Evolutionary conservation across 2,113 vertebrate genomes (phyloP), one percentile per base, ranked within the genome.

Genomic region (Crotalus viridis): DNA sequence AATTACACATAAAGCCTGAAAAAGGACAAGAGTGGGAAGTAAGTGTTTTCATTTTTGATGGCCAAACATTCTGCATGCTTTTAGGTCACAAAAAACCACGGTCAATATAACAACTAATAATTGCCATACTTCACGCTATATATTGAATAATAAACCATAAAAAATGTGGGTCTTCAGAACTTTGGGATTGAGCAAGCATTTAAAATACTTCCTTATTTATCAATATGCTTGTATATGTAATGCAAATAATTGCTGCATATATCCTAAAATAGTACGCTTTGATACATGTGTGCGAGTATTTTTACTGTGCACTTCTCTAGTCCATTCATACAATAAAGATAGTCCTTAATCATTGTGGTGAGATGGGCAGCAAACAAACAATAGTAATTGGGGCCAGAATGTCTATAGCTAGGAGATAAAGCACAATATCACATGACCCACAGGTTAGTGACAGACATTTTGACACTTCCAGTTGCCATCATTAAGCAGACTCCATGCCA

Each of bases 21-120:
- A 97, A 95, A 51, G 96, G 96, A 21, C 93, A 95, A 0, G 96
- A 97, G 3, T 99, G 98, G 98, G 98, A 98, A 98, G 98, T 99
- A 89, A 97, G 89, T 10, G 6, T 17, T 2, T 12, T 24, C 43
- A 19, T 26, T 55, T 21, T 86, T 59, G 69, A 33, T 4, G n/a
- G 56, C 7, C 81, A 90, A 52, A 64, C 21, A 5, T 48, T 64
- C 55, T 86, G 55, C 51, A n/a, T 52, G 85, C 17, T 10, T 52
- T 48, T n/a, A 48, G 7, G 57, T 85, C 19, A 51, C 26, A 33
- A 46, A 48, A 85, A 6, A 46, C 9, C 4, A 8, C 3, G 56
- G 81, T 28, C 24, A 69, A 43, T n/a, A 28, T 43, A 28, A 56
- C 5, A 55, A 87, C 59, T 3, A 28, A 15, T n/a, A 48, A 33